Evolutionary conservation across 2,113 vertebrate species (phyloP).

Genomic region (Ophthalmolycus amberensis): DNA sequence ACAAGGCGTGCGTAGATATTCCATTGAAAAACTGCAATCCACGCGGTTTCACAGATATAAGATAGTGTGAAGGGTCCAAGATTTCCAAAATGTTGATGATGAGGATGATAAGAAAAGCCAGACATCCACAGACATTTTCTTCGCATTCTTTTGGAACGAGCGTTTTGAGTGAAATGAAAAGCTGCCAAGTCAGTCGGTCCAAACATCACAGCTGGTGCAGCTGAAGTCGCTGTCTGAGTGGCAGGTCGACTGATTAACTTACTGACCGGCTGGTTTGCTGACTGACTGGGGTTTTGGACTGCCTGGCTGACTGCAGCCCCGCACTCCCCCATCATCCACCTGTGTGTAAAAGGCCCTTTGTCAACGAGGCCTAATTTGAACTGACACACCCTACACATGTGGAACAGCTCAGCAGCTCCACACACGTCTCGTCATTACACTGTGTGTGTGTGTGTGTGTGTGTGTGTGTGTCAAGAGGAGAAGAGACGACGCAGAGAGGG

Average conservation of each 20-base stretch:
- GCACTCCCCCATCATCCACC: constrained; percentile 75
- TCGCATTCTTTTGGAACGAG: neutral
- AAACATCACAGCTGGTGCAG: constrained; percentile 31
- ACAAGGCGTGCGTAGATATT: constrained; percentile 6
- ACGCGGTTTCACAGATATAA: neutral
- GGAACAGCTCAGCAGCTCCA: constrained; percentile 82
- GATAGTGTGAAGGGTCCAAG: neutral
- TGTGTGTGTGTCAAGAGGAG: constrained; percentile 31
- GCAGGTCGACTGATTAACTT: constrained; percentile 67
- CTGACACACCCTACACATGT: constrained; percentile 83
- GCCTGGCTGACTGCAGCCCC: constrained; percentile 28
- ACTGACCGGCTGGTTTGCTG: constrained; percentile 59
- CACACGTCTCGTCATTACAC: constrained; percentile 70
- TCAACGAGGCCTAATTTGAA: constrained; percentile 81
- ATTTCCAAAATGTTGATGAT: constrained; percentile 1
- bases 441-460: constrained; percentile 13
- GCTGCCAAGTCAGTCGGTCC: constrained; percentile 38
- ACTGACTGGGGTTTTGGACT: constrained; percentile 54
- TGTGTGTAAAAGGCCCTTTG: constrained; percentile 85
- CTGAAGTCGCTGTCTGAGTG: constrained; percentile 50
- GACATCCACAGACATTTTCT: constrained; percentile 1
- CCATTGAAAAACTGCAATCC: constrained; percentile 1
- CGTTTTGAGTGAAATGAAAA: constrained; percentile 27
- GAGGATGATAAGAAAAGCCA: constrained; percentile 11
- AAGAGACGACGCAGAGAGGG: constrained; percentile 27